Conservation (phyloP, 1,140 invertebrate species). For the Philotrypesis tridentata region DNA sequence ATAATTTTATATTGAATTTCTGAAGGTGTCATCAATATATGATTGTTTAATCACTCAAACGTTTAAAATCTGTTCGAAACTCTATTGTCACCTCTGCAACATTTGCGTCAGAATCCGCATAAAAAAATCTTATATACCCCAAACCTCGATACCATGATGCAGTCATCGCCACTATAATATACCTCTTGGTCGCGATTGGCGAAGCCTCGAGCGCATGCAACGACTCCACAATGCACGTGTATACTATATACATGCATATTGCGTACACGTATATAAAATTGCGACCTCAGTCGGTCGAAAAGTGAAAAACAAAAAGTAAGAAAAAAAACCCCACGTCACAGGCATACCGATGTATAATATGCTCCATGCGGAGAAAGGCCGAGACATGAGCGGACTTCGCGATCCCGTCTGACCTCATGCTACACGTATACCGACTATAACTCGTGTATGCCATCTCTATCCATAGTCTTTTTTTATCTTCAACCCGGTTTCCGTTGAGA, state of each 20-base stretch:
- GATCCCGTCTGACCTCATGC: neutral
- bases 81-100: too few relatives aligned
- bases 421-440: neutral
- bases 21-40: too few relatives aligned
- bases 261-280: too few relatives aligned
- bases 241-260: too few relatives aligned
- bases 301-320: neutral
- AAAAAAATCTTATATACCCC: too few relatives aligned
- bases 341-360: neutral
- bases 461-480: too few relatives aligned
- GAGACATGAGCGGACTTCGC: neutral
- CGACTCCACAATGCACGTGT: neutral
- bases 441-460: neutral
- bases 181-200: neutral
- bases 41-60: too few relatives aligned
- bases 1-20: too few relatives aligned
- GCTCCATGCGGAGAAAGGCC: neutral
- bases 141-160: neutral
- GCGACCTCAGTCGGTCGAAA: neutral
- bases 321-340: neutral
- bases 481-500: too few relatives aligned
- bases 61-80: too few relatives aligned
- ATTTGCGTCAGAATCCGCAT: too few relatives aligned
- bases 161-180: neutral
- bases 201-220: constrained; percentile 7